These are phyloP conservation scores for Nerophis ophidion DNA, from an alignment of 2,113 vertebrate species.

Conservation along the genomic window DNA sequence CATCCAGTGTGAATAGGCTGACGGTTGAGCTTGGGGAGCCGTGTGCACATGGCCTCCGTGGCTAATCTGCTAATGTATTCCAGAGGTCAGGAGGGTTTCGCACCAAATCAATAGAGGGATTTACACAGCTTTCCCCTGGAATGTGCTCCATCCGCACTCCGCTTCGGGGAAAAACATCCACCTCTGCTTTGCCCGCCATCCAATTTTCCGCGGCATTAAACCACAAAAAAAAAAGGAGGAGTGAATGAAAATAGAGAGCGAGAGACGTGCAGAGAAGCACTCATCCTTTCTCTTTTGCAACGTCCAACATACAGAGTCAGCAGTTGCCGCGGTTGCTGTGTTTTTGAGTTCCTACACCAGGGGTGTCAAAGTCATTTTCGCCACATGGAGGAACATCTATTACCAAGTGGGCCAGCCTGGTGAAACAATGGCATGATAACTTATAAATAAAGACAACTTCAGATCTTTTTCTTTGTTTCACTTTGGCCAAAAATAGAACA, in stretches of 20 bases:
- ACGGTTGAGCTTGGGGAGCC: constrained; percentile 47
- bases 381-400: too few species aligned
- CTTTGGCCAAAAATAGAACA: too few species aligned
- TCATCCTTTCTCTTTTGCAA: constrained; percentile 23
- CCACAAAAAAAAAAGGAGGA: constrained; percentile 57
- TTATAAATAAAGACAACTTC: too few species aligned
- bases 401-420: too few species aligned
- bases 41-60: constrained; percentile 55
- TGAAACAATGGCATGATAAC: too few species aligned
- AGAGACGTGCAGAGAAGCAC: constrained; percentile 31
- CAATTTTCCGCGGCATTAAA: constrained; percentile 72
- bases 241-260: constrained; percentile 11
- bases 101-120: constrained; percentile 75
- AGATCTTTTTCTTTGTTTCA: too few species aligned
- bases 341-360: too few species aligned
- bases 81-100: constrained; percentile 73
- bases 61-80: constrained; percentile 79
- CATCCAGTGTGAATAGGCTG: constrained; percentile 46
- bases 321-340: background rate
- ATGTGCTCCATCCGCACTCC: constrained; percentile 68
- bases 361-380: too few species aligned
- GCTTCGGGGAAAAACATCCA: constrained; percentile 62
- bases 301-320: constrained; percentile 21
- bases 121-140: constrained; percentile 74
- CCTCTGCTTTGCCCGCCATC: constrained; percentile 58